Base-by-base conservation (phyloP, 2,888 invertebrate genomes). In the Bellardia bayeri region DNA sequence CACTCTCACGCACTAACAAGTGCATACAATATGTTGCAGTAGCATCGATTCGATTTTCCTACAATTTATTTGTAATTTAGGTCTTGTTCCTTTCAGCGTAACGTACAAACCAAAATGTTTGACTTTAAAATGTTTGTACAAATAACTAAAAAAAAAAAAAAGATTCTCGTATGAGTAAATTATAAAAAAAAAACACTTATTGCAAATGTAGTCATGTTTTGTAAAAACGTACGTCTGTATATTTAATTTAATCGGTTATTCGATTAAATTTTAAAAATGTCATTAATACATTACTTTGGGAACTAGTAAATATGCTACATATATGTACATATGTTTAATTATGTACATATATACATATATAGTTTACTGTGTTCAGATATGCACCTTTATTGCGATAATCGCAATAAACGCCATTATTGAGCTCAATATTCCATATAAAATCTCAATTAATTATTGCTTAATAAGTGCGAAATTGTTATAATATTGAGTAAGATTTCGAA, bases 11-110 rank as follows among this genome's bases (percentile, higher is more conserved):
- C 11, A 61, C 16, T 45, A 42, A n/a, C 30, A 51, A 33, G 49
- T 51, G n/a, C n/a, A n/a, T n/a, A 51, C 51, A 61, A 71, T 13
- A 63, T 54, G 51, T 72, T 64, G 33, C 51, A n/a, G 51, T 4
- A 72, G 3, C 72, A 37, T 64, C 51, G 63, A 81, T 64, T 81
- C 16, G 8, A 66, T 66, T 33, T 66, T 69, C n/a, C 68, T 72
- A 56, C 56, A 64, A 81, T 81, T 74, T 66, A 66, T 66, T 82
- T 76, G 16, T 61, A 63, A 76, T 82, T 82, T 82, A 14, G 51
- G 51, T 76, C 42, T 82, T 76, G 51, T 76, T 42, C 40, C 37
- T 69, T 75, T 82, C 33, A 74, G 49, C 58, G 23, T 37, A 74
- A 68, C 42, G 56, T 66, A 66, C 54, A 45, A 69, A 69, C 42